Evolutionary conservation across 2,113 vertebrate species (phyloP).

Genomic region (Tetraodon nigroviridis): DNA sequence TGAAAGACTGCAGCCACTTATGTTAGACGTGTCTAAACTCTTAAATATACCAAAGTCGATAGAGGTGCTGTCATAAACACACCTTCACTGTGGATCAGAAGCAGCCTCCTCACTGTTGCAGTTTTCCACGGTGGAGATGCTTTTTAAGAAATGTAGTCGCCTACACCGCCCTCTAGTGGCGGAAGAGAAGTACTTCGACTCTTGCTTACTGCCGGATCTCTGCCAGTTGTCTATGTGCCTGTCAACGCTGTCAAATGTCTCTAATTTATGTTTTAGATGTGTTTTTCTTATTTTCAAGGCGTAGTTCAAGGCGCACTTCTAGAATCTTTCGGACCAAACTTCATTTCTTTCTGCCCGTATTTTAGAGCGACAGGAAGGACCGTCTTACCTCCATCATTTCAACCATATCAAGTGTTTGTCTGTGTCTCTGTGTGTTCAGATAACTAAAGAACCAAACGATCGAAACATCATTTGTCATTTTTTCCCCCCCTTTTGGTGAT

Average conservation of each 20-base stretch:
- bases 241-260: slow-evolving; percentile 7
- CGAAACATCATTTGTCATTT: slow-evolving; percentile 49
- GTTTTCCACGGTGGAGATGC: slow-evolving; percentile 12
- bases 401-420: slow-evolving; percentile 12
- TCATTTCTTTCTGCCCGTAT: slow-evolving; percentile 17
- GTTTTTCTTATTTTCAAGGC: neutral
- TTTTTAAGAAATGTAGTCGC: slow-evolving; percentile 1
- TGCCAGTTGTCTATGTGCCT: slow-evolving; percentile 14
- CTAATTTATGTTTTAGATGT: slow-evolving; percentile 37
- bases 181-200: neutral
- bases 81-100: slow-evolving; percentile 13
- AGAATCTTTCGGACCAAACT: slow-evolving; percentile 59
- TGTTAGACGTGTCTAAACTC: slow-evolving; percentile 6
- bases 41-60: slow-evolving; percentile 52
- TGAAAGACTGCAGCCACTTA: slow-evolving; percentile 1
- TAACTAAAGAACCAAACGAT: slow-evolving; percentile 64
- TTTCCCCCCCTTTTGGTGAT: slow-evolving; percentile 49
- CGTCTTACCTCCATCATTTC: slow-evolving; percentile 34
- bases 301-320: slow-evolving; percentile 38
- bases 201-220: neutral
- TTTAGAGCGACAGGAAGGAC: neutral
- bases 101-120: slow-evolving; percentile 3
- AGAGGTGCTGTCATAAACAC: slow-evolving; percentile 16
- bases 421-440: slow-evolving; percentile 23
- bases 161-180: slow-evolving; percentile 66